These are phyloP conservation scores for Patella ulyssiponensis DNA, from an alignment of 2,888 invertebrate genomes.

Conservation along the genomic window DNA sequence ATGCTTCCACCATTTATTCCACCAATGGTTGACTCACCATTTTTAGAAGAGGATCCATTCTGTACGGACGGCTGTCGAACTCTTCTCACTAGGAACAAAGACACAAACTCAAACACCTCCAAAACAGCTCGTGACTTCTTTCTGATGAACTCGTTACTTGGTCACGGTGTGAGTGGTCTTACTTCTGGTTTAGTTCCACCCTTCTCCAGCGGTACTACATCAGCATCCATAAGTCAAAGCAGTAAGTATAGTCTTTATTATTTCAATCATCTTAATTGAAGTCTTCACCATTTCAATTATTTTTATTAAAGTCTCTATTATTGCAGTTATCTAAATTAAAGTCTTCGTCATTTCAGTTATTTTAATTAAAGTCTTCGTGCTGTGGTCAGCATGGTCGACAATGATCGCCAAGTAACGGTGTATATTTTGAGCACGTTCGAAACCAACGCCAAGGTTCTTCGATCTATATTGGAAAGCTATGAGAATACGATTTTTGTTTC, in stretches of 20 bases:
- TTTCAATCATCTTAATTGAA: too few relatives aligned
- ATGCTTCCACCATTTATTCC: constrained; percentile 21
- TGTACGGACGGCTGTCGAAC: not conserved
- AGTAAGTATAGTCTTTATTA: not conserved
- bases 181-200: not conserved
- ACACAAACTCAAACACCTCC: not conserved
- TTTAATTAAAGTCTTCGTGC: too few relatives aligned
- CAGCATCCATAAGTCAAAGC: not conserved
- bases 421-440: too few relatives aligned
- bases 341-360: too few relatives aligned
- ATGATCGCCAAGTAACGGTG: too few relatives aligned
- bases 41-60: constrained; percentile 10
- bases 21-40: not conserved
- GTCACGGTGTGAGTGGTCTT: not conserved
- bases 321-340: too few relatives aligned
- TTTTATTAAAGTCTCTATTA: too few relatives aligned
- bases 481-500: too few relatives aligned
- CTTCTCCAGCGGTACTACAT: not conserved
- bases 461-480: too few relatives aligned
- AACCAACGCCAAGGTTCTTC: too few relatives aligned
- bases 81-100: not conserved
- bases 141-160: constrained; percentile 6
- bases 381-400: too few relatives aligned
- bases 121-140: constrained; percentile 3
- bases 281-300: too few relatives aligned